Conservation (phyloP, 2,888 invertebrate species). For the Ophonus ardosiacus region DNA sequence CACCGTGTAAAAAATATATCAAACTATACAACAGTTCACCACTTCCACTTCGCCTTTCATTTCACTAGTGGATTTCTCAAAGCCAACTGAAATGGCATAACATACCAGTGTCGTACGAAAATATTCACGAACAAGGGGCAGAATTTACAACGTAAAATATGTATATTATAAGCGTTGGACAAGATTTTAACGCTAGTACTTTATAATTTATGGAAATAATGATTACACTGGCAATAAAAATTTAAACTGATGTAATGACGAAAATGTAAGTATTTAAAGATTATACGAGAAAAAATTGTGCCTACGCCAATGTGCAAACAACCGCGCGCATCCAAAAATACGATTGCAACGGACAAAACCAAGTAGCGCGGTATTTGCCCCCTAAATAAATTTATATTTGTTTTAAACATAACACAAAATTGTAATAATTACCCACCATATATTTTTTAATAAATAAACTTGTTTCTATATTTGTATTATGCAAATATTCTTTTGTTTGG, state of each 20-base stretch:
- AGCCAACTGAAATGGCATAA: conserved; percentile 60
- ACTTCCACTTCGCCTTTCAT: conserved; percentile 62
- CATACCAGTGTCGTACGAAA: conserved; percentile 31
- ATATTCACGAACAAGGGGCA: neutral
- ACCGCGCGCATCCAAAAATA: conserved; percentile 55
- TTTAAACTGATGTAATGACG: too few species aligned
- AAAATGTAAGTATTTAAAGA: neutral
- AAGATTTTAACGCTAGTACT: too few species aligned
- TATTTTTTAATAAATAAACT: too few species aligned
- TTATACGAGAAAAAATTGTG: neutral
- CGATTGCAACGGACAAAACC: conserved; percentile 57
- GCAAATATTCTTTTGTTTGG: neutral
- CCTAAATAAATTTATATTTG: neutral
- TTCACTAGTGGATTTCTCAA: conserved; percentile 59
- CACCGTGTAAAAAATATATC: conserved; percentile 54
- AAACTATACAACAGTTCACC: conserved; percentile 60
- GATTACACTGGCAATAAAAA: too few species aligned
- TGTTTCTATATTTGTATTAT: neutral
- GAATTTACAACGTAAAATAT: neutral
- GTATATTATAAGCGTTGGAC: neutral
- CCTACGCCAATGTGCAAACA: conserved; percentile 25
- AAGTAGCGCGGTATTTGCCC: conserved; percentile 48
- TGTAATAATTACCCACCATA: neutral
- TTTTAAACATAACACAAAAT: neutral
- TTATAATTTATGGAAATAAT: too few species aligned